Conservation (phyloP, 2,888 invertebrate genomes). For the Tuta absoluta region DNA sequence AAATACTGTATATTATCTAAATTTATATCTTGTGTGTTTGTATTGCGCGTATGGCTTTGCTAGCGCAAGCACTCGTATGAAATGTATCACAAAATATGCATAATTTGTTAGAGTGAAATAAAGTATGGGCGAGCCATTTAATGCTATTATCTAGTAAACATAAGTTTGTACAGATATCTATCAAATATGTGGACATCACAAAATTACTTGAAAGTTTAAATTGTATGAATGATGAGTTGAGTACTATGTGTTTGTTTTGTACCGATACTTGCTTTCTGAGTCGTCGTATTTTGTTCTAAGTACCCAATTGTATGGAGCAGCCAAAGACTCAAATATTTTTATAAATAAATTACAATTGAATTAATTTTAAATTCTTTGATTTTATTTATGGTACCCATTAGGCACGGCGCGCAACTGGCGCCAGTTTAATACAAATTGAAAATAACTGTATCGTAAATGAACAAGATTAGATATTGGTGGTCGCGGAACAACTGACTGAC, state of each 20-base stretch:
- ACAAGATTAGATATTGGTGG: too few species aligned
- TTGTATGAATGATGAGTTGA: neutral
- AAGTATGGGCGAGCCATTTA: neutral
- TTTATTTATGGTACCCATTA: too few species aligned
- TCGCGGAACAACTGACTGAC: too few species aligned
- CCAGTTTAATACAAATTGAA: too few species aligned
- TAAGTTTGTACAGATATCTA: neutral
- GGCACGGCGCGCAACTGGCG: too few species aligned
- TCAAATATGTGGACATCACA: neutral
- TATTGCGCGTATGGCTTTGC: too few species aligned
- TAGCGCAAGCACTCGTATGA: too few species aligned
- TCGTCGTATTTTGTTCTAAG: constrained; percentile 18
- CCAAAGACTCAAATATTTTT: constrained; percentile 46
- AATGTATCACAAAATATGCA: neutral
- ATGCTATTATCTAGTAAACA: constrained; percentile 1
- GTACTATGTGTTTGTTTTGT: neutral
- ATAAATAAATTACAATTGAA: constrained; percentile 32
- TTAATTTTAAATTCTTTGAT: constrained; percentile 4
- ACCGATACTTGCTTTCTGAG: neutral
- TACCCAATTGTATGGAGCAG: constrained; percentile 33
- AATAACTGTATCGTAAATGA: too few species aligned
- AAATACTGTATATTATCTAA: neutral
- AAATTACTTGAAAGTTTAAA: constrained; percentile 9
- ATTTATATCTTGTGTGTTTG: too few species aligned
- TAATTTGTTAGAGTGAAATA: neutral